These are phyloP conservation scores for Epinotia demarniana DNA, from an alignment of 2,888 invertebrate genomes.

Conservation along the genomic window DNA sequence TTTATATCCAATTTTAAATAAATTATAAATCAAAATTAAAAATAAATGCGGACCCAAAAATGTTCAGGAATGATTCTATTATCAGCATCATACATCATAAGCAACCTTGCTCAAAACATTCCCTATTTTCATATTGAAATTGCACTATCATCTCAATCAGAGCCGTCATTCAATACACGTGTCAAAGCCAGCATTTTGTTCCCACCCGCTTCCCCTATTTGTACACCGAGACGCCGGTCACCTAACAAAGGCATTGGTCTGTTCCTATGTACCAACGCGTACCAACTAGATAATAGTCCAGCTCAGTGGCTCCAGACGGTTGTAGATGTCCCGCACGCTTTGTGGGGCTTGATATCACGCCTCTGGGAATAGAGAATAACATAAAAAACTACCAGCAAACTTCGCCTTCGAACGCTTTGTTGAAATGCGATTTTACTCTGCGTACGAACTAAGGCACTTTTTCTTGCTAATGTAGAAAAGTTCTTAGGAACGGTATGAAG, in stretches of 20 bases:
- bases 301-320: conserved; percentile 4
- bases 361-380: conserved; percentile 18
- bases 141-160: neutral
- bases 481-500: neutral
- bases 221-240: conserved; percentile 31
- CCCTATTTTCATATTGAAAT: conserved; percentile 3
- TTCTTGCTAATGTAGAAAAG: conserved; percentile 21
- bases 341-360: conserved; percentile 26
- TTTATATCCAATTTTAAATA: too few species aligned
- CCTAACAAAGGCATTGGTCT: conserved; percentile 9
- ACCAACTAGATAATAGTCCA: conserved; percentile 21
- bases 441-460: conserved; percentile 14
- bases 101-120: neutral
- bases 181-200: conserved; percentile 16
- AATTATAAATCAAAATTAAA: too few species aligned
- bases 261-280: neutral
- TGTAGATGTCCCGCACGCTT: conserved; percentile 28
- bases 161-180: conserved; percentile 16
- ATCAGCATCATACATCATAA: neutral
- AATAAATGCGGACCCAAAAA: too few species aligned
- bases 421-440: conserved; percentile 3
- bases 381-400: conserved; percentile 32
- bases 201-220: conserved; percentile 16
- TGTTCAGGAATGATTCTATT: too few species aligned
- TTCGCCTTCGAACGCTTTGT: conserved; percentile 5